These are phyloP conservation scores for Silvanus unidentatus DNA, from an alignment of 2,888 invertebrate species.

Conservation along the genomic window DNA sequence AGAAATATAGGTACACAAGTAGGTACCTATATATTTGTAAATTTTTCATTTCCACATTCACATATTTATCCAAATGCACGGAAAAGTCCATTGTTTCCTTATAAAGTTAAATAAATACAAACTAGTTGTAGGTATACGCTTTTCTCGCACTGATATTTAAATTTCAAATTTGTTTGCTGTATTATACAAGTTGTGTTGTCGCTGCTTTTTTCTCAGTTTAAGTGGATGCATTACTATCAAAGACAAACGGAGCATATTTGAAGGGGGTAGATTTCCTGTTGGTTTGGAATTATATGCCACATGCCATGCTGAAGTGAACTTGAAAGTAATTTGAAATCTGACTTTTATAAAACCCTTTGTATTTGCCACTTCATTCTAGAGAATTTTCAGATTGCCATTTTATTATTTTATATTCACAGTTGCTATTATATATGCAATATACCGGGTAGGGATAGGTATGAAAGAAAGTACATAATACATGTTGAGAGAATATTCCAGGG, in stretches of 20 bases:
- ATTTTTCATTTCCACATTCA: too few species aligned
- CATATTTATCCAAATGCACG: too few species aligned
- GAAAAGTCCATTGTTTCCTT: too few species aligned
- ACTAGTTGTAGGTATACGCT: too few species aligned
- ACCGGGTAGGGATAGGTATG: neutral
- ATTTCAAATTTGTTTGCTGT: too few species aligned
- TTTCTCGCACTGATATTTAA: too few species aligned
- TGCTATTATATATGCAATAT: neutral
- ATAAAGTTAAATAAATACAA: too few species aligned
- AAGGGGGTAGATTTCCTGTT: neutral
- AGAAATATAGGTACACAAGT: too few species aligned
- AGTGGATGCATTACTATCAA: neutral
- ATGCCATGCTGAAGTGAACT: neutral
- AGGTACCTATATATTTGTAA: too few species aligned
- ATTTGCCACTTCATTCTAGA: constrained; percentile 26
- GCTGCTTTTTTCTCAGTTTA: too few species aligned
- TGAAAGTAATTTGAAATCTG: constrained; percentile 22
- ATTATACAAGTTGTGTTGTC: too few species aligned
- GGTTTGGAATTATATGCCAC: constrained; percentile 2
- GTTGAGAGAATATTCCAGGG: too few species aligned
- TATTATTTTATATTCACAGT: constrained; percentile 24
- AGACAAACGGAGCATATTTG: neutral
- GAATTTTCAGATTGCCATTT: constrained; percentile 35
- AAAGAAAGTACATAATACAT: neutral
- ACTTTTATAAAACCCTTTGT: constrained; percentile 26